Evolutionary conservation across 2,888 invertebrate genomes (phyloP), one percentile per base, ranked within the genome.

Genomic region (Biston stratarius): DNA sequence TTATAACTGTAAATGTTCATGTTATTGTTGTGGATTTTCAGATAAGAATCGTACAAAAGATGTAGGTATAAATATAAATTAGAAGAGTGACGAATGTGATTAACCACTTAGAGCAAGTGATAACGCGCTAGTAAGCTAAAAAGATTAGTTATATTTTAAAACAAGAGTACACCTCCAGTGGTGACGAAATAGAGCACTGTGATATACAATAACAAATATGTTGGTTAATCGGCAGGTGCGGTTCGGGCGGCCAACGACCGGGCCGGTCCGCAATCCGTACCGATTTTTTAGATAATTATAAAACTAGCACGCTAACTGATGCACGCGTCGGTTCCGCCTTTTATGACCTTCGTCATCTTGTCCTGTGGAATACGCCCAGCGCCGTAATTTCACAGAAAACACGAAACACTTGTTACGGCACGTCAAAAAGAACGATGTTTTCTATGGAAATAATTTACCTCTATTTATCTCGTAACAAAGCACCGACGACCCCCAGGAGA

Each of bases 391-490:
- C 92, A 92, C 78, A 89, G 87, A 91, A 91, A 90, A 86, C 83
- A 79, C 74, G 74, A 88, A 93, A 91, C 90, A 94, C 92, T 92
- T 93, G 91, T 88, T 91, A 89, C 82, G 61, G 87, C 86, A 87
- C 89, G 92, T 94, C 94, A 94, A 91, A 92, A 90, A 88, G 86
- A 90, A 87, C 83, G 84, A 88, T 89, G 90, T 91, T 90, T 90
- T 89, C 80, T 78, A 84, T 84, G 79, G 86, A 89, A 90, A 87
- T 89, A 88, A 86, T 91, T 94, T 93, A 94, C 94, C 94, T 94
- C 86, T 92, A 93, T 93, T 93, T 94, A 91, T 92, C 89, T 89
- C 89, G 86, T 85, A 91, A 92, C 92, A 92, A 94, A 92, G 94
- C 92, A 87, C 88, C 84, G 76, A 87, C 88, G 88, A 86, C 88